Evolutionary conservation across 2,888 invertebrate species (phyloP), one percentile per base, ranked within the genome.

Genomic region (Hanleya hanleyi): DNA sequence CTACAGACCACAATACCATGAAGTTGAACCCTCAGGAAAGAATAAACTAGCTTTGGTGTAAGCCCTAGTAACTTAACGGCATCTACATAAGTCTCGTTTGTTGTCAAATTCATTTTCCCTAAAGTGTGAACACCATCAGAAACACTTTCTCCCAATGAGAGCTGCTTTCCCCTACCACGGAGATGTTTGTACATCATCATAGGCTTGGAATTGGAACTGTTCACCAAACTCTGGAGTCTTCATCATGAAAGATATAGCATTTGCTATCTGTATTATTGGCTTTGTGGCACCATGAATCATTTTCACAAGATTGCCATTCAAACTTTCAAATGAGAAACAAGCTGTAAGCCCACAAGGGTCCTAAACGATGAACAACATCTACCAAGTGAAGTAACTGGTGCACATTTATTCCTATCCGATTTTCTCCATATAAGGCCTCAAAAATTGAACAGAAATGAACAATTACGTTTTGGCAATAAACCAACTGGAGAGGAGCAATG

Each of bases 281-380:
- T 69, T 68, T 67, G 73, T 68, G 15, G 74, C 69, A 51, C 77
- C 72, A 68, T 77, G 77, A 57, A 77, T 71, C 18, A 75, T 26
- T 6, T 65, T 75, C 15, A 77, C 38, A 33, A 77, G 69, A 50
- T 71, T 68, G 4, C 73, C 75, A 70, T 77, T 73, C 49, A 75
- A 18, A 65, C 75, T 75, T 73, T 77, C 77, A 75, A 76, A 75
- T 26, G 74, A 67, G 67, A 77, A 77, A 36, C 77, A n/a, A 77
- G 1, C 70, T 70, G 26, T 73, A 71, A 5, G 75, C 75, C 75
- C 77, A 77, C 5, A 77, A 69, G 15, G 77, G 77, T 51, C 77
- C 75, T 6, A 75, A 51, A 12, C 70, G 61, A 67, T 49, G 57
- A 7, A 77, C 77, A 57, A 33, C 57, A 26, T 73, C 73, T 29